These are phyloP conservation scores for Corella eumyota DNA, from an alignment of 23 tunicate species.

Conservation along the genomic window DNA sequence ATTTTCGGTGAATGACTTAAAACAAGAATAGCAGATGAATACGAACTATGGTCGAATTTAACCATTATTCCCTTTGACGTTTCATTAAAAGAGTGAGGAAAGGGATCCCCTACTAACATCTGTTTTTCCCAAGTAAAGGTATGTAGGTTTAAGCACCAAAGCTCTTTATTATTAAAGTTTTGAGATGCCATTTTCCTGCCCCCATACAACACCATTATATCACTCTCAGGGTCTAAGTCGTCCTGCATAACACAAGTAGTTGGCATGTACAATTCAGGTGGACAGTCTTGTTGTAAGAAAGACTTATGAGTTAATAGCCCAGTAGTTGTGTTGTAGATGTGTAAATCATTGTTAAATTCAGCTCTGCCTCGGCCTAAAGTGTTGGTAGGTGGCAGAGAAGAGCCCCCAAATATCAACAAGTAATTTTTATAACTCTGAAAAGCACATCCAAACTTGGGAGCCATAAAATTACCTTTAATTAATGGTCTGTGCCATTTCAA, in stretches of 20 bases:
- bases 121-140: conserved; percentile 55
- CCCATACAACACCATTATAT: conserved; percentile 42
- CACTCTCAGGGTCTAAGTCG: conserved; percentile 36
- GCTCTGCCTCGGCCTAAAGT: conserved; percentile 25
- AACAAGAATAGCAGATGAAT: conserved; percentile 17
- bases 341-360: conserved; percentile 46
- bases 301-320: conserved; percentile 35
- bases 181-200: conserved; percentile 10
- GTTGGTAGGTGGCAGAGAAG: conserved; percentile 24
- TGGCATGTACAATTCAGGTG: conserved; percentile 35
- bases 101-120: conserved; percentile 14
- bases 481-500: conserved; percentile 36
- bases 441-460: conserved; percentile 38
- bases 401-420: conserved; percentile 53
- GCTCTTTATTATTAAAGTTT: conserved; percentile 1
- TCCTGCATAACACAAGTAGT: conserved; percentile 26
- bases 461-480: conserved; percentile 38
- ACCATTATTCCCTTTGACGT: conserved; percentile 15
- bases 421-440: conserved; percentile 29
- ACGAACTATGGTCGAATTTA: conserved; percentile 6
- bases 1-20: no score
- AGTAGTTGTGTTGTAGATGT: conserved; percentile 29
- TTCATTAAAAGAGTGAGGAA: conserved; percentile 7
- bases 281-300: conserved; percentile 34
- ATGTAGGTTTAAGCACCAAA: conserved; percentile 55